Evolutionary conservation across 1,140 invertebrate genomes (phyloP).

Genomic region (Atta colombica): DNA sequence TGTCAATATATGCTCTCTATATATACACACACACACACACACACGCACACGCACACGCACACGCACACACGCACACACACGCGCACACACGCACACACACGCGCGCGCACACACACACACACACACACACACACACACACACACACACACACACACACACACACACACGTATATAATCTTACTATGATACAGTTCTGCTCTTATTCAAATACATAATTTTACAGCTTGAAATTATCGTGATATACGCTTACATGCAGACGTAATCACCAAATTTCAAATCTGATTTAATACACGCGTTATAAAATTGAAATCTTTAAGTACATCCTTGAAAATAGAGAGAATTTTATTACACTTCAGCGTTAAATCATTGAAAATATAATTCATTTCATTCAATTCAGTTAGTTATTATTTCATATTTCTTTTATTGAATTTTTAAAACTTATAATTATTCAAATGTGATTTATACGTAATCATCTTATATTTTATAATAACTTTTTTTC

Average conservation of each 20-base stretch:
- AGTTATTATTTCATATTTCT: neutral
- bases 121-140: no score
- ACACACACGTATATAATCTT: neutral
- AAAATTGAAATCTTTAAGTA: neutral
- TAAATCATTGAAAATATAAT: neutral
- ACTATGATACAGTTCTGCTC: neutral
- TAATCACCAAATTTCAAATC: neutral
- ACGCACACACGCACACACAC: no score
- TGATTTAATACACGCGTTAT: neutral
- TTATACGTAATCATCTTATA: neutral
- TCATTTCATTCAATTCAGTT: neutral
- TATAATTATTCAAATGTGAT: neutral
- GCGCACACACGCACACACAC: no score
- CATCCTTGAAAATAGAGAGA: neutral
- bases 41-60: no score
- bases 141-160: no score
- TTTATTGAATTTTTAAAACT: neutral
- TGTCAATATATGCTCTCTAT: neutral
- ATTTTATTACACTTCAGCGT: no score
- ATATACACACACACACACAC: no score
- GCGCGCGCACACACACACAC: no score
- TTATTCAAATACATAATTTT: conserved; percentile 44
- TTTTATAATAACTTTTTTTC: neutral
- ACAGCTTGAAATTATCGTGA: conserved; percentile 22
- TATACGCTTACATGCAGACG: neutral